Evolutionary conservation across 2,113 vertebrate genomes (phyloP).

Genomic region (Uria lomvia): DNA sequence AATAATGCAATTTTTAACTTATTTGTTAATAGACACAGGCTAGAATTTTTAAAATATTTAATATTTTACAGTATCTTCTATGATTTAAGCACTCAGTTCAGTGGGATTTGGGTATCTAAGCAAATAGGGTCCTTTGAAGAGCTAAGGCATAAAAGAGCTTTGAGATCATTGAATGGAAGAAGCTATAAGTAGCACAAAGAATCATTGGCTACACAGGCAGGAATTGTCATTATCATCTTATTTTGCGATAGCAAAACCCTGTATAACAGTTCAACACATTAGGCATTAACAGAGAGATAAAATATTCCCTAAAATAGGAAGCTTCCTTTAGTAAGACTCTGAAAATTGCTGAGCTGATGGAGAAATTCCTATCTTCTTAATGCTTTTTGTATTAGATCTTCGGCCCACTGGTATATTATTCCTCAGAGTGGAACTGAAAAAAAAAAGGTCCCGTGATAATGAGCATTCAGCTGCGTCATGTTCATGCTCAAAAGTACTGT

Average conservation of each 20-base stretch:
- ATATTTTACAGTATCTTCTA: background rate
- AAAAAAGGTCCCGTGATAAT: background rate
- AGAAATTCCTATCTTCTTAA: conserved; percentile 48
- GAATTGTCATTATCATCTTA: conserved; percentile 39
- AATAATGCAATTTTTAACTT: background rate
- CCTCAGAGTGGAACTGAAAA: background rate
- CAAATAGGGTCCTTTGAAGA: conserved; percentile 28
- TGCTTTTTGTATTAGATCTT: conserved; percentile 24
- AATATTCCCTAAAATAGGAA: conserved; percentile 31
- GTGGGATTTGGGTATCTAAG: background rate
- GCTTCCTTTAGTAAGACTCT: background rate
- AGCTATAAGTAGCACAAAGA: conserved; percentile 41
- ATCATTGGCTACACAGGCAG: background rate
- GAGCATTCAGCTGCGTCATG: background rate
- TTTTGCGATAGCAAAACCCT: conserved; percentile 38
- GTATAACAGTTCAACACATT: conserved; percentile 31
- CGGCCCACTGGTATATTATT: conserved; percentile 7
- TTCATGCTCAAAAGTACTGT: background rate
- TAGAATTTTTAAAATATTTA: background rate
- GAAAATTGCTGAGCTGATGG: conserved; percentile 41
- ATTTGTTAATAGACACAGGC: background rate
- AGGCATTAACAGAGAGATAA: conserved; percentile 47
- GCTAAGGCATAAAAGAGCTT: conserved; percentile 22
- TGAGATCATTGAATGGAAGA: conserved; percentile 36
- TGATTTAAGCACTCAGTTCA: background rate